These are phyloP conservation scores for Carcina quercana DNA, from an alignment of 2,888 invertebrate genomes.

Conservation along the genomic window DNA sequence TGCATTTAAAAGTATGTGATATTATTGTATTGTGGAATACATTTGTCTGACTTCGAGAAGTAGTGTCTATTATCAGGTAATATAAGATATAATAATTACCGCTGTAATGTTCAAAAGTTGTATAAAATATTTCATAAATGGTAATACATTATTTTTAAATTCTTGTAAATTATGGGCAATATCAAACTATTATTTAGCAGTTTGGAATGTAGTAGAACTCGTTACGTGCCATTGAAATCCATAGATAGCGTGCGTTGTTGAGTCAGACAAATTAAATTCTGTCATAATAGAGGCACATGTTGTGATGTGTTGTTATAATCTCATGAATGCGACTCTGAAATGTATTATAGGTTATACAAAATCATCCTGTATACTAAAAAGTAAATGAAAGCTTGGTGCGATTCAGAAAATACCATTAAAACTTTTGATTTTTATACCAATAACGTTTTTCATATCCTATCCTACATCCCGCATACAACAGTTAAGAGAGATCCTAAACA, in stretches of 20 bases:
- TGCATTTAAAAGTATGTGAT: constrained; percentile 74
- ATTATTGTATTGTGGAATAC: constrained; percentile 68
- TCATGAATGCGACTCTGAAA: constrained; percentile 49
- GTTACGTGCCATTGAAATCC: constrained; percentile 53
- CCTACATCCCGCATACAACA: constrained; percentile 17
- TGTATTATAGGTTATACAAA: constrained; percentile 69
- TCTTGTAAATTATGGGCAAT: constrained; percentile 11
- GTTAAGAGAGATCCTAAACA: too few relatives aligned
- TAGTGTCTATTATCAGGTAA: constrained; percentile 58
- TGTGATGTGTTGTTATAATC: constrained; percentile 48
- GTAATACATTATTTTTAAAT: constrained; percentile 23
- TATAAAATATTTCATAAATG: constrained; percentile 36
- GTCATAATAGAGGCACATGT: constrained; percentile 47
- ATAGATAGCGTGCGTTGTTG: constrained; percentile 40
- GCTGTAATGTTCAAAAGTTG: constrained; percentile 47
- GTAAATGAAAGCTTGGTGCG: constrained; percentile 74
- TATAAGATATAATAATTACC: constrained; percentile 36
- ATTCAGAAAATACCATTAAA: constrained; percentile 75
- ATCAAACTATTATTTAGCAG: constrained; percentile 12
- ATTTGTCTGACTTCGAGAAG: constrained; percentile 69
- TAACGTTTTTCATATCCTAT: constrained; percentile 47
- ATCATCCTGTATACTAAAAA: constrained; percentile 73
- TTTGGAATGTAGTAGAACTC: constrained; percentile 28
- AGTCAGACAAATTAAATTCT: constrained; percentile 69
- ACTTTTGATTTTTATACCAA: constrained; percentile 76